These are phyloP conservation scores for Zaprionus taronus DNA, from an alignment of 1,140 invertebrate species.

Conservation along the genomic window DNA sequence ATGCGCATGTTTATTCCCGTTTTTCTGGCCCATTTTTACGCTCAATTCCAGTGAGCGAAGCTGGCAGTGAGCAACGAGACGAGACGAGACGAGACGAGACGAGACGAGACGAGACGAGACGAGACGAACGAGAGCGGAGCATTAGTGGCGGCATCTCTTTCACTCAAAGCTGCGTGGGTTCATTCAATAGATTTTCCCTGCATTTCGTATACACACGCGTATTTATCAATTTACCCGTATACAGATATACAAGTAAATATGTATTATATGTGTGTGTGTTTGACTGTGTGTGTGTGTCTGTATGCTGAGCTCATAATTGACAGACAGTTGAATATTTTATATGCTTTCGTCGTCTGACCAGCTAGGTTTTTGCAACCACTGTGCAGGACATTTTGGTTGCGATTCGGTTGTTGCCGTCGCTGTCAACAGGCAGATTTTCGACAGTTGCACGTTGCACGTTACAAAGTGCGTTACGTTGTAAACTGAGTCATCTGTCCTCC, in stretches of 20 bases:
- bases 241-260: constrained; percentile 17
- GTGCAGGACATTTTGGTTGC: constrained; percentile 3
- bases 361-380: constrained; percentile 6
- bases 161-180: constrained; percentile 75
- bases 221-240: constrained; percentile 21
- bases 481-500: not conserved
- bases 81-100: constrained; percentile 1
- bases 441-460: constrained; percentile 11
- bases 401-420: constrained; percentile 9
- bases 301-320: constrained; percentile 70
- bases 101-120: constrained; percentile 32
- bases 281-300: constrained; percentile 51
- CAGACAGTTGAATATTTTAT: constrained; percentile 75
- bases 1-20: constrained; percentile 82
- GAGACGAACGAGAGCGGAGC: not conserved
- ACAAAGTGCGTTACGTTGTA: constrained; percentile 67
- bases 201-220: constrained; percentile 10
- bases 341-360: constrained; percentile 30
- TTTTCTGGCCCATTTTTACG: constrained; percentile 57
- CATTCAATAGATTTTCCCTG: constrained; percentile 69
- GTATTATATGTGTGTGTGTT: constrained; percentile 10
- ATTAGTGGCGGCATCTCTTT: constrained; percentile 51
- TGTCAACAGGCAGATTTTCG: constrained; percentile 23
- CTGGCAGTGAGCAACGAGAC: constrained; percentile 18
- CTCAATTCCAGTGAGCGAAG: constrained; percentile 69